phyloP scores from a whole-genome alignment of 2,113 vertebrate species.

The Montifringilla adamsi region DNA sequence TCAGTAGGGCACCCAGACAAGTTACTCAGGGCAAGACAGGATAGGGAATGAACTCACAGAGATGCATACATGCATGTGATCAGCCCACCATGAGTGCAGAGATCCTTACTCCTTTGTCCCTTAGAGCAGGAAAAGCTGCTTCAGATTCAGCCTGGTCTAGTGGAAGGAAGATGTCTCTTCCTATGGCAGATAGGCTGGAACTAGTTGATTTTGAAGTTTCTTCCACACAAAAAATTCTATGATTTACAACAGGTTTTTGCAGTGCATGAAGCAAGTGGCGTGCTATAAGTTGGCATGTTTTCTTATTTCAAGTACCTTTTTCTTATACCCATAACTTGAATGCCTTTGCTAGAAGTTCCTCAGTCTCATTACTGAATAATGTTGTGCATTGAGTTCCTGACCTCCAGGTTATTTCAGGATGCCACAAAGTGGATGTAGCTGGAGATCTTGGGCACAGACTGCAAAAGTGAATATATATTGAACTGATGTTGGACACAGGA shows the following conservation, averaged over 20 bases:
- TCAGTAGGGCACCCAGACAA: not conserved
- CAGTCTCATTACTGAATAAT: not conserved
- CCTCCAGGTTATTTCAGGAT: not conserved
- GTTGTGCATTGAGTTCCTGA: not conserved
- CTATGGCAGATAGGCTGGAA: not conserved
- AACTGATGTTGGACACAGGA: not conserved
- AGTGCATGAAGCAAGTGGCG: not conserved
- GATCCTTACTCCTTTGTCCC: not conserved
- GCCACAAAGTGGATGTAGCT: not conserved
- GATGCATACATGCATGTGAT: not conserved
- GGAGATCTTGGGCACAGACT: not conserved
- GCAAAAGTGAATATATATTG: not conserved
- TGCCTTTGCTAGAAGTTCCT: not conserved
- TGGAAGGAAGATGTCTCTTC: not conserved
- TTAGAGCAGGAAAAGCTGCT: not conserved
- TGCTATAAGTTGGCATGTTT: not conserved
- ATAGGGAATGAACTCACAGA: not conserved
- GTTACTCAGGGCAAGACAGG: not conserved
- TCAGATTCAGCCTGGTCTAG: not conserved
- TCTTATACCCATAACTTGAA: not conserved
- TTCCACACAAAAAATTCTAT: not conserved
- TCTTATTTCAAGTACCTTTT: not conserved
- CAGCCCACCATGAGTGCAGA: rapidly evolving
- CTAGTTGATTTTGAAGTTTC: not conserved
- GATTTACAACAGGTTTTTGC: not conserved